phyloP scores from a whole-genome alignment of 92 coral and sea anemone species.

The Palythoa heliodiscus region DNA sequence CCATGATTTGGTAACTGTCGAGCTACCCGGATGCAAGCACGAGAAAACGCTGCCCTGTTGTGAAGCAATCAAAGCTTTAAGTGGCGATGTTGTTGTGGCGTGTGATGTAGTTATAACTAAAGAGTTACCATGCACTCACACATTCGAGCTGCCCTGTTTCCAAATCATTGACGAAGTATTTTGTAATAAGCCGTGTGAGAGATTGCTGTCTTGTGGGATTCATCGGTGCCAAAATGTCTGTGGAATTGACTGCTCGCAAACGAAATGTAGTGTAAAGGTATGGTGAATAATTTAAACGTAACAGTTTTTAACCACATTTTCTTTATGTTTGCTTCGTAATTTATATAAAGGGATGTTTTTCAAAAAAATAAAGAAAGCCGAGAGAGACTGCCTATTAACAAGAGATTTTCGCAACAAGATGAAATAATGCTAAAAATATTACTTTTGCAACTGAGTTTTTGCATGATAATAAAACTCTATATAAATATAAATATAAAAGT shows the following conservation, averaged over 20 bases:
- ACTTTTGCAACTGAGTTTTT: too few relatives aligned
- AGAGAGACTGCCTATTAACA: too few relatives aligned
- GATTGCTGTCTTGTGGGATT: constrained; percentile 21
- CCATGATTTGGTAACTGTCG: background rate
- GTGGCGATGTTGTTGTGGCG: background rate
- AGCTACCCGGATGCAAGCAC: background rate
- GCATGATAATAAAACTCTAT: too few relatives aligned
- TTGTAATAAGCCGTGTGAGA: constrained; percentile 12
- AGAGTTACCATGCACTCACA: background rate
- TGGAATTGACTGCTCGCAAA: constrained; percentile 12
- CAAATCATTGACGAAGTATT: background rate
- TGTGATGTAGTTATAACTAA: background rate
- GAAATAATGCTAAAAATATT: too few relatives aligned
- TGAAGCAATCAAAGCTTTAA: background rate
- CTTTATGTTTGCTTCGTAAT: too few relatives aligned
- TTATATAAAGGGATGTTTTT: too few relatives aligned
- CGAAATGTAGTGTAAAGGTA: constrained; percentile 19
- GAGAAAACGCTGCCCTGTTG: background rate
- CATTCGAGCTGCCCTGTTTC: background rate
- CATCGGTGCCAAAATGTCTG: constrained; percentile 26
- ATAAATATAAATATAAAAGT: too few relatives aligned
- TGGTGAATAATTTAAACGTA: too few relatives aligned
- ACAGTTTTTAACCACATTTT: too few relatives aligned
- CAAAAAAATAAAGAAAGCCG: too few relatives aligned
- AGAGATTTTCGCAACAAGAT: too few relatives aligned